Evolutionary conservation across 2,888 invertebrate species (phyloP), one percentile per base, ranked within the genome.

Genomic region (Dynastes grantii): DNA sequence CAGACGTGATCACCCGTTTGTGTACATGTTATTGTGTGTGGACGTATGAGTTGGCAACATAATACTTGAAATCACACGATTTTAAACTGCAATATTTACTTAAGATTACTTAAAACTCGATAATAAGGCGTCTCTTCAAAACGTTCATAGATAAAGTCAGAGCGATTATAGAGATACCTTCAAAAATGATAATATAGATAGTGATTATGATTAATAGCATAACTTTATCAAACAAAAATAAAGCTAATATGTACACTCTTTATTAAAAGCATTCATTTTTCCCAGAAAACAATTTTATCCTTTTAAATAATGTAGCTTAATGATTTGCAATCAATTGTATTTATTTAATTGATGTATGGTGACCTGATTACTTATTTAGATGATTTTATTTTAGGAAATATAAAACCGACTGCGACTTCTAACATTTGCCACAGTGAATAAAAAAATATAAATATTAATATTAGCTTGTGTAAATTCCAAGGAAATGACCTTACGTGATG

Each of bases 121-220:
- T 55, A 55, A 55, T 55, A 22, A 45, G 55, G 55, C 55, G 8
- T 27, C 55, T 55, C 22, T 55, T 55, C 55, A 22, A 55, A 55
- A 55, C 8, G 13, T 55, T 55, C 2, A 55, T 55, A 55, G 55
- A 55, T 55, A 55, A 55, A 16, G 13, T 63, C 13, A 29, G 32
- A 27, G 63, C 11, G 32, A 63, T 63, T 32, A 63, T 63, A 32
- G 32, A 63, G 13, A 63, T 29, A 63, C 11, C 9, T 63, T 63
- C 22, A 32, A 29, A 63, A 16, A 55, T 55, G 32, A 63, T 63
- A 63, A 63, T 29, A 32, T 29, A 29, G 49, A 68, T 68, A 68
- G 13, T 68, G 51, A 68, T 51, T 68, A 51, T 27, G 68, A 68
- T 68, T 68, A 68, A 51, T 68, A 51, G 51, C 68, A 45, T 67